These are phyloP conservation scores for Poecilia velifera DNA, from an alignment of 2,797 vertebrate species.

Conservation along the genomic window DNA sequence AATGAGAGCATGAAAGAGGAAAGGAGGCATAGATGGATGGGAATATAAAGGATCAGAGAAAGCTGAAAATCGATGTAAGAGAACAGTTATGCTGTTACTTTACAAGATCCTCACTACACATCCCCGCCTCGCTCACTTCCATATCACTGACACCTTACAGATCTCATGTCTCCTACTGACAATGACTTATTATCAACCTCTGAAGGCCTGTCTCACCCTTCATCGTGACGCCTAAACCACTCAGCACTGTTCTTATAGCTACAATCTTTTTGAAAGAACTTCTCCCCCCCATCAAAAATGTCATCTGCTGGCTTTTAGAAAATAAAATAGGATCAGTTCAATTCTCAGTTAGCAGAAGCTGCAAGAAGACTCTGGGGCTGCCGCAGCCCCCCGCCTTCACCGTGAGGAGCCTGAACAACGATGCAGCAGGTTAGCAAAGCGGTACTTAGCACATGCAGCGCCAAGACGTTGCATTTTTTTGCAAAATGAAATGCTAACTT, in stretches of 20 bases:
- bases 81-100: constrained; percentile 14
- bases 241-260: constrained; percentile 23
- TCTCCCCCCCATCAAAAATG: neutral
- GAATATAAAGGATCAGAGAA: neutral
- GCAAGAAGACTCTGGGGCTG: neutral
- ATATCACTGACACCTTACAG: constrained; percentile 48
- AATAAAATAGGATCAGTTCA: neutral
- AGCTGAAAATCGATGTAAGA: constrained; percentile 5
- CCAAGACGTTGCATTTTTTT: neutral
- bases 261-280: neutral
- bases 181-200: constrained; percentile 56
- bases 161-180: constrained; percentile 51
- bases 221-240: constrained; percentile 1
- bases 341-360: neutral
- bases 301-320: neutral
- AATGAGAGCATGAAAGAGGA: neutral
- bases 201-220: constrained; percentile 20
- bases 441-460: neutral
- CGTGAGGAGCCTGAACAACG: no score
- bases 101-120: constrained; percentile 24
- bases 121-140: constrained; percentile 10
- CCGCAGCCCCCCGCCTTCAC: neutral
- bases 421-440: neutral
- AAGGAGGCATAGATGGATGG: neutral
- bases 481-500: neutral